These are phyloP conservation scores for Philonicus albiceps DNA, from an alignment of 2,888 invertebrate genomes.

Conservation along the genomic window DNA sequence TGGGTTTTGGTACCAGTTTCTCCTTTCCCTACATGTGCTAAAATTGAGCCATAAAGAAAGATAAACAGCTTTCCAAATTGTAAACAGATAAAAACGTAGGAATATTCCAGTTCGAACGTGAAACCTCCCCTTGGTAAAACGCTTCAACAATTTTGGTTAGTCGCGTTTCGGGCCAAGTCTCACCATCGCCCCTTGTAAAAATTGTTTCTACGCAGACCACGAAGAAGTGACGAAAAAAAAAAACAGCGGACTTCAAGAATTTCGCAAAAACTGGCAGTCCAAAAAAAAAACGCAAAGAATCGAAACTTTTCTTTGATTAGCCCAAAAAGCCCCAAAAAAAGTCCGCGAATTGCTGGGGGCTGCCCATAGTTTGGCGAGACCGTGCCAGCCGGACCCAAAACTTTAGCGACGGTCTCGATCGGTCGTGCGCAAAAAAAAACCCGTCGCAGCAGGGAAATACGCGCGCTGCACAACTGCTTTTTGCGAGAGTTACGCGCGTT, in stretches of 20 bases:
- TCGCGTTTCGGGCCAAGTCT: background rate
- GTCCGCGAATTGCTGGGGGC: background rate
- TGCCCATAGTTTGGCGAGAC: background rate
- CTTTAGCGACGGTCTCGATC: background rate
- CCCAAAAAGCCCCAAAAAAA: background rate
- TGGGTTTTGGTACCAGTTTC: too few species aligned
- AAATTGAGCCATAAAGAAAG: background rate
- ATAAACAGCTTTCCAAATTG: background rate
- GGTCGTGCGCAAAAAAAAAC: constrained; percentile 19
- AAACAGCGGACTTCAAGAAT: background rate
- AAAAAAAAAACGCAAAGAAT: background rate
- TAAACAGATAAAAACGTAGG: background rate
- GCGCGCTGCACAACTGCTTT: constrained; percentile 26
- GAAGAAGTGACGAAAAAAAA: background rate
- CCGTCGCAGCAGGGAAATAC: constrained; percentile 5
- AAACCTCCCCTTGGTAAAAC: background rate
- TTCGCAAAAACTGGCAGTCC: background rate
- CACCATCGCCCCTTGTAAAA: background rate
- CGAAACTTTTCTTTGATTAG: background rate
- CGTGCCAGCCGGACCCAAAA: background rate
- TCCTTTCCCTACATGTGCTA: too few species aligned
- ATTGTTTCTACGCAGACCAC: background rate
- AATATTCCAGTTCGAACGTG: background rate
- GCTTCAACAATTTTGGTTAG: background rate
- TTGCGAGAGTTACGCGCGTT: constrained; percentile 1